phyloP scores from a whole-genome alignment of 2,797 vertebrate genomes.

The Jordanella pulchra region DNA sequence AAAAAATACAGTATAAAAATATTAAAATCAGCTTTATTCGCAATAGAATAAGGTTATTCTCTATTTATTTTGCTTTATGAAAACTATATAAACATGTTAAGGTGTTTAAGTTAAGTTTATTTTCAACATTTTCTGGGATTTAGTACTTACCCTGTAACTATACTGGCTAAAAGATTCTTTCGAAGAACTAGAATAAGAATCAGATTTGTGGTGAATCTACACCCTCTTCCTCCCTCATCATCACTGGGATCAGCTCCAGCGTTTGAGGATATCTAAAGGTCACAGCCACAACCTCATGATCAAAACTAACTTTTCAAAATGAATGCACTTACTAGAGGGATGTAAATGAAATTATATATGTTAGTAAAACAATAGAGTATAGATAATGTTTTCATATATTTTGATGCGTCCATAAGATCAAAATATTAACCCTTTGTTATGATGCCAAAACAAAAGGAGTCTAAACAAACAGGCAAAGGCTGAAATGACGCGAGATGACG shows the following conservation, averaged over 20 bases:
- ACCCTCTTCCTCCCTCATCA: background rate
- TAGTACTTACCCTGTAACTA: background rate
- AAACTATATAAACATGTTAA: background rate
- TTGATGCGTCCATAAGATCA: no score
- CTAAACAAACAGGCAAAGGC: no score
- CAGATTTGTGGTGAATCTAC: background rate
- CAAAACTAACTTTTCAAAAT: no score
- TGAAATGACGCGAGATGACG: no score
- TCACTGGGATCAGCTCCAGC: no score
- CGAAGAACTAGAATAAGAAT: background rate
- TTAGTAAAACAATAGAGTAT: no score
- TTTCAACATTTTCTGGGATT: background rate
- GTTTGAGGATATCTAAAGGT: background rate
- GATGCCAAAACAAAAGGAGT: no score
- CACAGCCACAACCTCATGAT: no score
- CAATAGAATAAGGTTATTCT: background rate
- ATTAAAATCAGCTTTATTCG: background rate
- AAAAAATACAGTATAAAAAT: background rate
- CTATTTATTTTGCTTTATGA: background rate
- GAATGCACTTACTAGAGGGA: no score
- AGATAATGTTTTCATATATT: no score
- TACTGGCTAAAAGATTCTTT: background rate
- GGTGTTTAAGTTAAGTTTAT: background rate
- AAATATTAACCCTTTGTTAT: no score
- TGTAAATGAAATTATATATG: no score